Conservation (phyloP, 1,140 invertebrate genomes). For the Pomacea maculata region DNA sequence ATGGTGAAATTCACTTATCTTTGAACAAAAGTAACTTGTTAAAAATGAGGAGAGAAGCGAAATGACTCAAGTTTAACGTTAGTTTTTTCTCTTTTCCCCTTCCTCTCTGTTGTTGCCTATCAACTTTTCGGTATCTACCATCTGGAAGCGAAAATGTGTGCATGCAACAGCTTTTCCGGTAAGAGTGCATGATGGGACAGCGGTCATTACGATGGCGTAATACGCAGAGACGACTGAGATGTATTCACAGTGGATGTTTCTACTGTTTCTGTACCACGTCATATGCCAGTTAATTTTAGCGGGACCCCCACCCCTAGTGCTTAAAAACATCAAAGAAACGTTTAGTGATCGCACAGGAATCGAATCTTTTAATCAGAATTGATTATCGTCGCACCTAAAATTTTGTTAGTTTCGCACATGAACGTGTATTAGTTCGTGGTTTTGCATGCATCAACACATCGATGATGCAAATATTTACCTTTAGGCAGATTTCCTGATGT, state of each 20-base stretch:
- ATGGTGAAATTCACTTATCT: slow-evolving; percentile 8
- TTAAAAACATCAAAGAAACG: no score
- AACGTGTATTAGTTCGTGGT: no score
- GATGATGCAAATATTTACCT: no score
- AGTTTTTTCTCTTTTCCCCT: not conserved
- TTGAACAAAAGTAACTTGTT: not conserved
- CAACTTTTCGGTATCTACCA: not conserved
- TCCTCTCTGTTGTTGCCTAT: not conserved
- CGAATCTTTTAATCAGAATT: not conserved
- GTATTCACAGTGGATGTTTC: not conserved
- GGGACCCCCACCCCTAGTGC: not conserved
- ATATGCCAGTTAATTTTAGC: not conserved
- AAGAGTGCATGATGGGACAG: not conserved
- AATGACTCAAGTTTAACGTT: not conserved
- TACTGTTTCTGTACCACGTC: not conserved
- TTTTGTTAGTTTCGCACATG: no score
- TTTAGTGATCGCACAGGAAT: no score
- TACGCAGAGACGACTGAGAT: no score
- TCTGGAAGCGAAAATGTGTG: slow-evolving; percentile 3
- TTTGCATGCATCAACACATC: no score
- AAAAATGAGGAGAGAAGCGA: no score
- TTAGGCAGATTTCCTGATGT: no score
- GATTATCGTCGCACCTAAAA: no score
- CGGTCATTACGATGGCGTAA: not conserved
- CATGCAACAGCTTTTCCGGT: not conserved